These are phyloP conservation scores for Cataglyphis altisquamis DNA, from an alignment of 2,888 invertebrate genomes.

Conservation along the genomic window DNA sequence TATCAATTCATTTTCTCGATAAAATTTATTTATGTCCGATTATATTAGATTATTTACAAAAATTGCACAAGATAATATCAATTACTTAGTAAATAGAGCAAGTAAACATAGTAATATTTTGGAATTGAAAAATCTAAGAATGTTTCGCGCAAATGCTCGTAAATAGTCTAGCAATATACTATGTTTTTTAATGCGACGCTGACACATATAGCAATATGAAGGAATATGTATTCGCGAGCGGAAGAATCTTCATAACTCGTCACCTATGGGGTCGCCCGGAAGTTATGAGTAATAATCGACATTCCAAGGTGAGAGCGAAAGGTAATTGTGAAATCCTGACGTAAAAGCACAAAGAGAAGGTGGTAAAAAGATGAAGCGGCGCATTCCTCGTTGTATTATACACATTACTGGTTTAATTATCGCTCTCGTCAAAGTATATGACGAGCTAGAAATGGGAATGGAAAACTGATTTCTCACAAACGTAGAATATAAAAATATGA, in stretches of 20 bases:
- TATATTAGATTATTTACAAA: neutral
- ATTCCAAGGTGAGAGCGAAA: conserved; percentile 55
- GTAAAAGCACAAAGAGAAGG: conserved; percentile 40
- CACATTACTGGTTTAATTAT: conserved; percentile 40
- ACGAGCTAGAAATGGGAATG: neutral
- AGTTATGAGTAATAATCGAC: conserved; percentile 57
- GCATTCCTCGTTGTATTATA: conserved; percentile 35
- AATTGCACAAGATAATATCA: neutral
- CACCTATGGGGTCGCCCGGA: conserved; percentile 39
- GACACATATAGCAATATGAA: conserved; percentile 26
- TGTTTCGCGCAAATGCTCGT: neutral
- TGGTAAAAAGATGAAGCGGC: conserved; percentile 47
- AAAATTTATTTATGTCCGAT: neutral
- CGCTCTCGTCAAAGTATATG: conserved; percentile 15
- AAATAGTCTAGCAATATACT: conserved; percentile 24
- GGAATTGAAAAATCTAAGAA: neutral
- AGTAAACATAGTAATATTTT: neutral
- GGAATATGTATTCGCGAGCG: conserved; percentile 41
- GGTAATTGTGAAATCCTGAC: conserved; percentile 54
- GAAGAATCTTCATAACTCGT: conserved; percentile 56
- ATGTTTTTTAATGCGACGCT: neutral
- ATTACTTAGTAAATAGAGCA: too few species aligned
- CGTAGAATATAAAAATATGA: neutral
- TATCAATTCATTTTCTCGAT: neutral
- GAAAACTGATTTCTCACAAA: conserved; percentile 12